Evolutionary conservation across 2,113 vertebrate genomes (phyloP).

Genomic region (Phalacrocorax aristotelis): DNA sequence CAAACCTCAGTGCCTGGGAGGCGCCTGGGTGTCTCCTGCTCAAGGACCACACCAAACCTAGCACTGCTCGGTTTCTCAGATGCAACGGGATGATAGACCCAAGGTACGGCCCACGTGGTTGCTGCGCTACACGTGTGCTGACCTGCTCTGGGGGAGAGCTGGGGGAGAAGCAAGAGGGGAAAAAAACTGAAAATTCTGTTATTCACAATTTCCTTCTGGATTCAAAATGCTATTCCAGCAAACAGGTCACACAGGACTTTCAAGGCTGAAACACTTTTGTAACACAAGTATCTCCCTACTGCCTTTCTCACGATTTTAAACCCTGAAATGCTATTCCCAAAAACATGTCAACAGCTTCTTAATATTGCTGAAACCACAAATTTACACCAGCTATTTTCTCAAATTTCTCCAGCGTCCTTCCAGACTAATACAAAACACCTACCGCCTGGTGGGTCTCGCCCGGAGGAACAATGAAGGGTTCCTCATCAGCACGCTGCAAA

Average conservation of each 20-base stretch:
- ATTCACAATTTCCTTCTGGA: background rate
- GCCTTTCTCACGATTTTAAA: background rate
- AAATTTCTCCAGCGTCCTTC: background rate
- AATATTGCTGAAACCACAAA: background rate
- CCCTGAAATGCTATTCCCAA: background rate
- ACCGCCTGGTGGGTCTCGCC: background rate
- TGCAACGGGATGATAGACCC: background rate
- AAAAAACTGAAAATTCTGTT: background rate
- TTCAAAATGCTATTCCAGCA: background rate
- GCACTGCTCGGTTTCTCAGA: background rate
- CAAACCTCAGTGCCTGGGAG: background rate
- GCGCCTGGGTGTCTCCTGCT: background rate
- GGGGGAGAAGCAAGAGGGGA: rapidly evolving
- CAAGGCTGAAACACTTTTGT: background rate
- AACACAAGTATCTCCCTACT: background rate
- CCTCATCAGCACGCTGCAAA: background rate
- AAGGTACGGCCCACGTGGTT: too few relatives aligned
- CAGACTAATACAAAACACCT: background rate
- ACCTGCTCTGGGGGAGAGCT: background rate
- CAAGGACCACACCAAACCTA: background rate
- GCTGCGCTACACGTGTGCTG: background rate
- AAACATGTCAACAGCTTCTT: background rate
- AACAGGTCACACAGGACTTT: rapidly evolving
- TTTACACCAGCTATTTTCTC: background rate
- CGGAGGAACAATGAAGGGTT: background rate